phyloP scores from a whole-genome alignment of 2,888 invertebrate species.

The Microctonus aethiopoides region DNA sequence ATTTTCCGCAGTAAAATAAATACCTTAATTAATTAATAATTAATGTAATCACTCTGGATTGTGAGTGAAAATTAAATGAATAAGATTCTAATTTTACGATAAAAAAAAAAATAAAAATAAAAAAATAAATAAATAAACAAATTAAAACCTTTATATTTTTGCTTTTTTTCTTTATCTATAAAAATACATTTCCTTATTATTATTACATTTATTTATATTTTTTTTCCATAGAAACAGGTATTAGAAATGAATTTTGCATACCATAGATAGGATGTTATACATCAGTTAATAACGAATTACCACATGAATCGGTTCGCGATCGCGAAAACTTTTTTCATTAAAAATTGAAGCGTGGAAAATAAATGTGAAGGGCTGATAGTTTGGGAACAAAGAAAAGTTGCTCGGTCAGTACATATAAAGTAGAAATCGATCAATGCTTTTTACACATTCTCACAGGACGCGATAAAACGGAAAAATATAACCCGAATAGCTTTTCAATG shows the following conservation, averaged over 20 bases:
- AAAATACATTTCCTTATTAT: no score
- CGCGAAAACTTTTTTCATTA: conserved; percentile 22
- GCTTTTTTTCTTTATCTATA: neutral
- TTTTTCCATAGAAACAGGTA: neutral
- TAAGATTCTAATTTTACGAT: neutral
- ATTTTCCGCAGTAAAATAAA: neutral
- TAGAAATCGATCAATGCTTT: conserved; percentile 26
- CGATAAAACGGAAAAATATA: conserved; percentile 14
- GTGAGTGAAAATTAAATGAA: neutral
- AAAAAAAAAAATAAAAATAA: neutral
- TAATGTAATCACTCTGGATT: neutral
- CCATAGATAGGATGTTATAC: neutral
- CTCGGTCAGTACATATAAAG: neutral
- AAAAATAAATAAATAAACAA: no score
- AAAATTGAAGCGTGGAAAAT: neutral
- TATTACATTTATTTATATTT: no score
- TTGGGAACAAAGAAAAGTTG: conserved; percentile 16
- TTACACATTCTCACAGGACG: neutral
- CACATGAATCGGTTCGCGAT: conserved; percentile 5
- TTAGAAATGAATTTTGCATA: neutral
- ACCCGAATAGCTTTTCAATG: conserved; percentile 14
- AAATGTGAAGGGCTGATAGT: neutral
- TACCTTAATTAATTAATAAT: neutral
- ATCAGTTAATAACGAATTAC: conserved; percentile 6
- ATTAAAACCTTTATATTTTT: no score